Base-by-base conservation (phyloP, 2,113 vertebrate genomes). In the Mustela lutreola region DNA sequence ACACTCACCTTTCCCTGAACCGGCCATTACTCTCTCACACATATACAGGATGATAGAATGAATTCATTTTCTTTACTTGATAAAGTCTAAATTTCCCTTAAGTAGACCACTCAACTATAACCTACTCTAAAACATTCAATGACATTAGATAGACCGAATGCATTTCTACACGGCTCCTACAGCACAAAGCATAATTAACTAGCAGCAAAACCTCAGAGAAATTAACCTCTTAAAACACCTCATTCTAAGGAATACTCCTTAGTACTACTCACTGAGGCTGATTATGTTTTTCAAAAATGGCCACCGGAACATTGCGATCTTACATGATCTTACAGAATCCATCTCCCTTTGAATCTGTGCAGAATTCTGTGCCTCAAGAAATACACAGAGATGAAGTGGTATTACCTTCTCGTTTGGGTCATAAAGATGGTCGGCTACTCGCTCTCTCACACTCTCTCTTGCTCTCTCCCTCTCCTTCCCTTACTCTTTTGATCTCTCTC, bases 81-180 rank as follows among this genome's bases (percentile, higher is more conserved):
- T 89, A 62, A 91, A 81, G n/a, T 86, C 50, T 19, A 84, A 53
- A 22, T 75, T 95, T 58, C 50, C 39, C 58, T 94, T 89, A 92
- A 92, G 83, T 70, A 92, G 33, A 58, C 11, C 36, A 42, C 24
- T 73, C 19, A n/a, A 11, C 11, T 89, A 71, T 89, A n/a, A 67
- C 3, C 28, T 97, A 84, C 2, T 36, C 45, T 9, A 56, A 85
- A 85, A 53, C 19, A 88, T 80, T 88, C 42, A 79, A 4, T 42
- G 24, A 4, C 12, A 80, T 63, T 60, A 14, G 22, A 50, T 16
- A 94, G 83, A 96, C 91, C 91, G 7, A 63, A 79, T 50, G 26
- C 4, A 87, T 65, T 95, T 71, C 5, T 39, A 63, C 60, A 62
- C 18, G 76, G 6, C 5, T 85, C 14, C 33, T 48, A 28, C 0